Conservation (phyloP, 2,797 vertebrate genomes). For the Macropodus opercularis region DNA sequence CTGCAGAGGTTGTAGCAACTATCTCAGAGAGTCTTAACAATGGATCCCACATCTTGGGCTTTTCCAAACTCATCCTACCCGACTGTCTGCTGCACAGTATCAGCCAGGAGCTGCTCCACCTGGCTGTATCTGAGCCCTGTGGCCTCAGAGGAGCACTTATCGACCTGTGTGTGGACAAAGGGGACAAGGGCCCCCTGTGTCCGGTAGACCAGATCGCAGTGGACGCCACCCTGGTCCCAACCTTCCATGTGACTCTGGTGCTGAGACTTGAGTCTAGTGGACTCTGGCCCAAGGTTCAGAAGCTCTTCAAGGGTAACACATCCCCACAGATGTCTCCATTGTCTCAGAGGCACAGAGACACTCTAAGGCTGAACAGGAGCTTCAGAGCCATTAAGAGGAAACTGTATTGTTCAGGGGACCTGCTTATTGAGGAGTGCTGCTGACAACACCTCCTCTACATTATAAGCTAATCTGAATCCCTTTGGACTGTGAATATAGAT, state of each 20-base stretch:
- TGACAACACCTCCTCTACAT: slow-evolving; percentile 5
- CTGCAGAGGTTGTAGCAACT: slow-evolving; percentile 80
- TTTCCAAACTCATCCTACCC: slow-evolving; percentile 86
- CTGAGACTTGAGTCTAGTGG: slow-evolving; percentile 88
- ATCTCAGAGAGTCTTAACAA: slow-evolving; percentile 84
- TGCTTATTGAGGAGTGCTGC: slow-evolving; percentile 93
- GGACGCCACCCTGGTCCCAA: slow-evolving; percentile 88
- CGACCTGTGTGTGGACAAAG: slow-evolving; percentile 89
- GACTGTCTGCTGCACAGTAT: slow-evolving; percentile 84
- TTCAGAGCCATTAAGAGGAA: slow-evolving; percentile 94
- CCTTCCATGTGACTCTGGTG: slow-evolving; percentile 92
- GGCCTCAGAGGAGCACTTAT: slow-evolving; percentile 92
- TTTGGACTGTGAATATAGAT: slow-evolving; percentile 2
- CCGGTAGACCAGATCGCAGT: slow-evolving; percentile 88
- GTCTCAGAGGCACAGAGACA: slow-evolving; percentile 63
- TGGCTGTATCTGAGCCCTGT: slow-evolving; percentile 91
- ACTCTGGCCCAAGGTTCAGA: slow-evolving; percentile 93
- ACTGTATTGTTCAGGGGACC: slow-evolving; percentile 91
- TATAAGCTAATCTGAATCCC: slow-evolving; percentile 7
- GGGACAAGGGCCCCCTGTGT: slow-evolving; percentile 77
- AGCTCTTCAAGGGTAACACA: slow-evolving; percentile 82
- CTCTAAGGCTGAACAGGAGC: slow-evolving; percentile 84
- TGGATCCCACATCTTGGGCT: slow-evolving; percentile 77
- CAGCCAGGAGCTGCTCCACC: slow-evolving; percentile 87
- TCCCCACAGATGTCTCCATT: slow-evolving; percentile 63